Conservation (phyloP, 2,888 invertebrate genomes). For the Mellilla xanthometata region DNA sequence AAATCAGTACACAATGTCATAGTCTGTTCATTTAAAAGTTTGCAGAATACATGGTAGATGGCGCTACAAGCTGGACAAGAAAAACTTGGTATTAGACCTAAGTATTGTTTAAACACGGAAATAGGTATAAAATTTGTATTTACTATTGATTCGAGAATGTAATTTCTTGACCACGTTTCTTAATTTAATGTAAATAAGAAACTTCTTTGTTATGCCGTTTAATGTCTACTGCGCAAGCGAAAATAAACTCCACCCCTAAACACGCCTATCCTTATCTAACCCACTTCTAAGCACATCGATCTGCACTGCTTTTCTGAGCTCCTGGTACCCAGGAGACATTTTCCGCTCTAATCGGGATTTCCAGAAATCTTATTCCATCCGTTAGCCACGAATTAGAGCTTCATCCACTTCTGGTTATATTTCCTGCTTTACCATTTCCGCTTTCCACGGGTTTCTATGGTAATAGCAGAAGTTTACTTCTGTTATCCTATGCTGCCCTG, state of each 20-base stretch:
- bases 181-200: too few species aligned
- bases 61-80: too few species aligned
- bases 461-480: conserved; percentile 21
- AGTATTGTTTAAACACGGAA: too few species aligned
- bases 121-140: too few species aligned
- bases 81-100: too few species aligned
- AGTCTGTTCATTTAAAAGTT: too few species aligned
- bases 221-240: conserved; percentile 34
- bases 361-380: conserved; percentile 64
- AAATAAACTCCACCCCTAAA: conserved; percentile 51
- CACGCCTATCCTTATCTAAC: conserved; percentile 50
- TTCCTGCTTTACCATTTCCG: conserved; percentile 13
- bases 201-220: too few species aligned
- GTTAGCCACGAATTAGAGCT: conserved; percentile 64
- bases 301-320: conserved; percentile 38
- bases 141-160: too few species aligned
- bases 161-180: too few species aligned
- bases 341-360: conserved; percentile 82
- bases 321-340: conserved; percentile 77
- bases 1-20: too few species aligned
- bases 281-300: conserved; percentile 27
- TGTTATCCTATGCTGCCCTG: conserved; percentile 47
- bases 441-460: conserved; percentile 37
- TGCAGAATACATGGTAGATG: too few species aligned
- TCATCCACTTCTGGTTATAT: conserved; percentile 40